phyloP scores from a whole-genome alignment of 2,888 invertebrate species.

The Leucoptera coffeella region DNA sequence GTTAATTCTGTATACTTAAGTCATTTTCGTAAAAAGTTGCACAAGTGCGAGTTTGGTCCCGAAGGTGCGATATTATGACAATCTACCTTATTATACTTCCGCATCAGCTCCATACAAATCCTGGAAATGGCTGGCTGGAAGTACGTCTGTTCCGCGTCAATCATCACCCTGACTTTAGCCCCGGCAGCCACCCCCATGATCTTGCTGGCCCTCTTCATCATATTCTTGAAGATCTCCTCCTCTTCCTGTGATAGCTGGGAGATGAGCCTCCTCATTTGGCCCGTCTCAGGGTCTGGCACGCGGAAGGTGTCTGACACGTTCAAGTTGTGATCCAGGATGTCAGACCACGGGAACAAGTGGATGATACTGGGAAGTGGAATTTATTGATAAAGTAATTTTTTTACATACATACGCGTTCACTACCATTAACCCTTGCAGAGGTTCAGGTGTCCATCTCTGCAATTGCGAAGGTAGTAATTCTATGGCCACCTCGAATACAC shows the following conservation, averaged over 20 bases:
- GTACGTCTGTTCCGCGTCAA: constrained; percentile 99
- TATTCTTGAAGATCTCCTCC: constrained; percentile 96
- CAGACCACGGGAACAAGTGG: constrained; percentile 97
- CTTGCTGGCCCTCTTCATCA: constrained; percentile 87
- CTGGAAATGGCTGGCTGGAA: constrained; percentile 99
- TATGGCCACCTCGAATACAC: no score
- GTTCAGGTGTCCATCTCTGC: no score
- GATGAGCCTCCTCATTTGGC: constrained; percentile 87
- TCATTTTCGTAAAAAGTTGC: no score
- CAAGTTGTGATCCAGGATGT: constrained; percentile 89
- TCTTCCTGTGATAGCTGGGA: constrained; percentile 80
- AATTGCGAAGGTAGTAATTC: no score
- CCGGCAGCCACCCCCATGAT: constrained; percentile 85
- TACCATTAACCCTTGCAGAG: no score
- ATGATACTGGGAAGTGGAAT: constrained; percentile 63
- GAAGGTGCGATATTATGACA: no score
- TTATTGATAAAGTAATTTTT: background rate
- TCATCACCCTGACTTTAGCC: constrained; percentile 93
- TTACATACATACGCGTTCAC: background rate
- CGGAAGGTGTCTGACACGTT: constrained; percentile 88
- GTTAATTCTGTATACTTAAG: no score
- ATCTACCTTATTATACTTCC: constrained; percentile 90
- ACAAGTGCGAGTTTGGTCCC: no score
- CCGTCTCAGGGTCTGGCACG: constrained; percentile 88
- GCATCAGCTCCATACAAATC: constrained; percentile 96